Conservation (phyloP, 1,140 invertebrate species). For the Leptopilina clavipes region DNA sequence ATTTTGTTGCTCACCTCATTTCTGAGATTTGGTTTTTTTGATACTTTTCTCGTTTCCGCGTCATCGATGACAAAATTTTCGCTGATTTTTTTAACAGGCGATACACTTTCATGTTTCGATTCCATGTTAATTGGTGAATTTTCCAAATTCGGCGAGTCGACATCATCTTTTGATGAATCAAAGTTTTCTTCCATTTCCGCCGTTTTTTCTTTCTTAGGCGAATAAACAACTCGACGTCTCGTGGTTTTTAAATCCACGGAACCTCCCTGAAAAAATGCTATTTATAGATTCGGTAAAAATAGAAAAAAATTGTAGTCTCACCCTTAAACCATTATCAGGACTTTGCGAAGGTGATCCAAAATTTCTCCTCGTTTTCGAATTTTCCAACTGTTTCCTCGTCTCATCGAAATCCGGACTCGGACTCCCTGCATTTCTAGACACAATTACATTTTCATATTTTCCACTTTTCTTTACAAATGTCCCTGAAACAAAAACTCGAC, state of each 20-base stretch:
- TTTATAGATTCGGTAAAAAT: neutral
- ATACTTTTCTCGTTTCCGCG: slow-evolving; percentile 41
- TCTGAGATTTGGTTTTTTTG: slow-evolving; percentile 29
- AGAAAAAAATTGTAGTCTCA: slow-evolving; percentile 41
- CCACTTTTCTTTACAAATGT: slow-evolving; percentile 48
- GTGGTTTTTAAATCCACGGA: neutral
- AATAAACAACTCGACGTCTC: neutral
- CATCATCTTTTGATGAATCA: slow-evolving; percentile 42
- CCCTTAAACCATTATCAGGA: slow-evolving; percentile 50
- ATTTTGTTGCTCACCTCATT: neutral
- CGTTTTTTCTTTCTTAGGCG: neutral
- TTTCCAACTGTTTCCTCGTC: slow-evolving; percentile 46
- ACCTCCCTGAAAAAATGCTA: neutral
- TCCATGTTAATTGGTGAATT: neutral
- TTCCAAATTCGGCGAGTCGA: slow-evolving; percentile 35
- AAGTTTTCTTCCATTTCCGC: neutral
- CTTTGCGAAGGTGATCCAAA: slow-evolving; percentile 55
- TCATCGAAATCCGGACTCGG: slow-evolving; percentile 50
- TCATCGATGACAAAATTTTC: slow-evolving; percentile 55
- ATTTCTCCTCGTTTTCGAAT: slow-evolving; percentile 43
- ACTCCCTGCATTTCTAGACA: slow-evolving; percentile 57
- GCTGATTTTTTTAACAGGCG: slow-evolving; percentile 42
- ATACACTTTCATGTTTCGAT: neutral
- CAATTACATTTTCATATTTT: slow-evolving; percentile 38
- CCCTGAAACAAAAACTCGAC: slow-evolving; percentile 45